phyloP scores from a whole-genome alignment of 2,888 invertebrate genomes.

The Gastrophysa polygoni region DNA sequence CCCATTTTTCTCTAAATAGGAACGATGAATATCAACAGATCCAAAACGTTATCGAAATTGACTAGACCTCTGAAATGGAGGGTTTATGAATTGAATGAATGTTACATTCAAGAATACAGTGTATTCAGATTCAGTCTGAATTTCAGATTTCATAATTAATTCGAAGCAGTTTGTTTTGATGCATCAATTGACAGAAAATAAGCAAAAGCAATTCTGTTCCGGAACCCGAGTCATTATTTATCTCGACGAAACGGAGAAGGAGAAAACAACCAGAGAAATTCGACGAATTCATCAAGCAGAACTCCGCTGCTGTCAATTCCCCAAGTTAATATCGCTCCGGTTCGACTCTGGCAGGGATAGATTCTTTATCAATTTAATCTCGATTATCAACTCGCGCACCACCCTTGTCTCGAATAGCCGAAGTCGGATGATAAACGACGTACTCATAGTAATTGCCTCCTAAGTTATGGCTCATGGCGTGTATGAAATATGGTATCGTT shows the following conservation, averaged over 20 bases:
- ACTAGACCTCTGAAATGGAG: no score
- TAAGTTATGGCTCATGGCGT: conserved; percentile 65
- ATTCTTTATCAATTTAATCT: conserved; percentile 56
- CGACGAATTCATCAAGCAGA: conserved; percentile 21
- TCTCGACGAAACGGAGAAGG: background rate
- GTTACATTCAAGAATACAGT: no score
- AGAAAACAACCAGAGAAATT: background rate
- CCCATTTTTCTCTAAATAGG: no score
- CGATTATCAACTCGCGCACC: conserved; percentile 53
- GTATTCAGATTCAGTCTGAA: no score
- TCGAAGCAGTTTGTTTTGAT: background rate
- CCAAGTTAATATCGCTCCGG: conserved; percentile 29
- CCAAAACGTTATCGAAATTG: no score
- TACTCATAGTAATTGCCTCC: conserved; percentile 66
- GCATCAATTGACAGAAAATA: background rate
- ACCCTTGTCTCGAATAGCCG: conserved; percentile 46
- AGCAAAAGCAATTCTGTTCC: background rate
- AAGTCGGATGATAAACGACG: conserved; percentile 62
- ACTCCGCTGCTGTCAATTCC: conserved; percentile 22
- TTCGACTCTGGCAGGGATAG: conserved; percentile 37
- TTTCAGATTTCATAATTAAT: no score
- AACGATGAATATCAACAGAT: no score
- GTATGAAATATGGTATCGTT: conserved; percentile 66
- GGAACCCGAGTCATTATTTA: background rate
- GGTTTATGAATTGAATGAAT: no score